Evolutionary conservation across 2,797 vertebrate species (phyloP), one percentile per base, ranked within the genome.

Genomic region (Sus cebifrons): DNA sequence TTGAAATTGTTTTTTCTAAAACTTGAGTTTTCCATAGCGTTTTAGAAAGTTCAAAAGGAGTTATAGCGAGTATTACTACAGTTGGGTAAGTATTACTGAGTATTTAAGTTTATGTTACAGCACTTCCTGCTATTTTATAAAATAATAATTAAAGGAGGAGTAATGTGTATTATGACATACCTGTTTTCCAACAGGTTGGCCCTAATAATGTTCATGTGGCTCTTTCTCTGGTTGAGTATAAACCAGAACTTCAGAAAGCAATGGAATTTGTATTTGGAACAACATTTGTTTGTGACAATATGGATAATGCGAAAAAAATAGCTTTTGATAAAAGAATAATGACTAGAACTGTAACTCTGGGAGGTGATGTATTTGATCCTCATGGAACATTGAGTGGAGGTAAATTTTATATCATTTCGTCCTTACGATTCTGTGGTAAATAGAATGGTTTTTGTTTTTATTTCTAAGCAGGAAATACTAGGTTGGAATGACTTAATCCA

Each of bases 301-400:
- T 99, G 98, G 99, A 99, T 97, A 99, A 99, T 32, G 99, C 99
- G 89, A 99, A 99, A 98, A 99, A 98, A 98, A 99, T 99, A 78
- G 99, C 99, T 78, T 99, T 99, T n/a, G 99, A 99, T 97, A 99
- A 98, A 98, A 99, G 99, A 36, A 99, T 99, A 98, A 99, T 99
- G 99, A 99, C 98, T 0, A 99, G 99, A 98, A 99, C 99, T 0
- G 99, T 99, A 95, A 99, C 99, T 4, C 98, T 99, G 2, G 99
- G 99, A 77, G 99, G 99, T 77, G 99, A 99, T 77, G 98, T 99
- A 3, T 99, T 99, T 92, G 99, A 99, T 98, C 99, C 99, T 4
- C 99, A 99, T 96, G 99, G 99, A 95, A 99, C 99, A n/a, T 97
- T 99, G 95, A 99, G 99, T 67, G 99, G 99, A 99, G 99, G 99